Base-by-base conservation (phyloP, 1,140 invertebrate species). In the Ruditapes philippinarum region DNA sequence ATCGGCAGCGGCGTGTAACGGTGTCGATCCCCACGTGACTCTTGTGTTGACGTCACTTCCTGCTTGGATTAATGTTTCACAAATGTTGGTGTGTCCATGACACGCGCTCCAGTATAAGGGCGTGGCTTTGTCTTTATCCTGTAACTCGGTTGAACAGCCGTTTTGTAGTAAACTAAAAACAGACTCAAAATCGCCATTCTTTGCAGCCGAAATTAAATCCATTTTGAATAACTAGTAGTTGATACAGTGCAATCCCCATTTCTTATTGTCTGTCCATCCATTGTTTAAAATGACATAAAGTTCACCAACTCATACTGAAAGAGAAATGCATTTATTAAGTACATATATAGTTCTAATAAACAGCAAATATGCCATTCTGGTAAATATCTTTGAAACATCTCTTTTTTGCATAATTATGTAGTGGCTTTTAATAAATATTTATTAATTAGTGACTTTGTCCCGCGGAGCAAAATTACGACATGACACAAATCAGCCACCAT, bases 101-200 rank as follows among this genome's bases (percentile, higher is more conserved):
- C 93, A 93, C 0, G 93, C 91, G 28, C 89, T 89, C 92, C 92
- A 94, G 70, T 93, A 94, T 2, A 94, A 87, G 7, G 93, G 86
- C 28, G 89, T 91, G 33, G 90, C 91, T n/a, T 89, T 78, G 76
- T 91, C 90, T 49, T 87, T 87, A 87, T 93, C 92, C 17, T 73
- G 60, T 25, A 51, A 31, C 17, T 88, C 25, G 0, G 89, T 80
- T 22, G 84, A 57, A 42, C 45, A 62, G 31, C 85, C 89, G 9
- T 36, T n/a, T 76, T 86, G 60, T 42, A 90, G 40, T 17, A 90
- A 36, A 25, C 42, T 62, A 49, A 87, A 57, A 28, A 65, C 70
- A 36, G 40, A 25, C 14, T 83, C 33, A 42, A 80, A 88, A 79
- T 88, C 45, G 17, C 89, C 89, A 78, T 88, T 88, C 68, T 90